A percentile compares a stretch with the other conserved stretches of the same genome.
Conservation (phyloP, 2,888 invertebrate genomes). For the Scaptomyza parva region DNA sequence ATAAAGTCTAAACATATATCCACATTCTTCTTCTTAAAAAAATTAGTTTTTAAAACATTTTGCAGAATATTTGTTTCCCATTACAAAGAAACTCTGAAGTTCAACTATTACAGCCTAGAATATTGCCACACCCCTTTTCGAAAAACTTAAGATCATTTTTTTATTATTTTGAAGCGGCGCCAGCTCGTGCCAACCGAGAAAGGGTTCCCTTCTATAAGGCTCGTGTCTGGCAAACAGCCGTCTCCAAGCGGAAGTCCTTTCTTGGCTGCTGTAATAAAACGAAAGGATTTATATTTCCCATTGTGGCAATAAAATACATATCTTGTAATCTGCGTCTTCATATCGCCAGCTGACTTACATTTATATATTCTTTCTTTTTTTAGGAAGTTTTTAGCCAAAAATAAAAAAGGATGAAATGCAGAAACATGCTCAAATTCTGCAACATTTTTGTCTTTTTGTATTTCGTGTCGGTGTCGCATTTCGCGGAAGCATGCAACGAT, state of each 20-base stretch:
- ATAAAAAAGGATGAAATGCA: constrained; percentile 1
- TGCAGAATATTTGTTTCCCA: background rate
- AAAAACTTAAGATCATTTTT: background rate
- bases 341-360: constrained; percentile 67
- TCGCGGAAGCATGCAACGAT: constrained; percentile 68
- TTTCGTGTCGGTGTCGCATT: constrained; percentile 62
- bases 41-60: background rate
- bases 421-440: constrained; percentile 51
- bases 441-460: constrained; percentile 45
- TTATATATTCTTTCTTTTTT: constrained; percentile 2
- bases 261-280: constrained; percentile 67
- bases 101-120: background rate
- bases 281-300: constrained; percentile 81
- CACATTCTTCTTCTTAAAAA: too few species aligned
- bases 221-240: constrained; percentile 56
- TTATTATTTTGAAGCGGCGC: constrained; percentile 9
- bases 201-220: constrained; percentile 54
- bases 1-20: too few species aligned
- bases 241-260: constrained; percentile 65
- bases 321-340: constrained; percentile 59
- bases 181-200: constrained; percentile 56
- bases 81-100: background rate
- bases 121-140: background rate
- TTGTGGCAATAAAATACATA: constrained; percentile 61
- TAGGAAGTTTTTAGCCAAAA: constrained; percentile 55